Evolutionary conservation across 30 jellyfish, hydroid and myxozoan species (phyloP).

Genomic region (Haliclystus octoradiatus): DNA sequence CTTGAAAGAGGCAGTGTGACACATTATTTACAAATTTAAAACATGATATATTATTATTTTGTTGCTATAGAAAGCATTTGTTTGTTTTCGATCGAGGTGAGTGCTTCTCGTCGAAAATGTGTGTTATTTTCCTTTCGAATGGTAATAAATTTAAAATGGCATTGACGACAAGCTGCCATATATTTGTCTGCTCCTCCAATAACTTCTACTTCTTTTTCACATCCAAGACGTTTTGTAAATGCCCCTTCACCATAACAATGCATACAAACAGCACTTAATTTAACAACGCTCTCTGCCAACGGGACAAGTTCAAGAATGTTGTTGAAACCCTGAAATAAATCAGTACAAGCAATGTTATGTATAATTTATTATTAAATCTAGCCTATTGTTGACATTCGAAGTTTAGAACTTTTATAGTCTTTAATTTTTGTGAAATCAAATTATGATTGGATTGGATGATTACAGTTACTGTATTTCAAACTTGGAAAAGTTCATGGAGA

Average conservation of each 20-base stretch:
- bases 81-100: background rate
- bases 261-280: conserved; percentile 95
- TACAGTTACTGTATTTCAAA: background rate
- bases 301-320: conserved; percentile 93
- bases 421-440: too few species aligned
- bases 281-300: conserved; percentile 88
- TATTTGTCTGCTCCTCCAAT: conserved; percentile 99
- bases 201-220: conserved; percentile 79
- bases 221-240: conserved; percentile 82
- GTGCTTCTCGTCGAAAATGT: background rate
- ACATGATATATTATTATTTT: too few species aligned
- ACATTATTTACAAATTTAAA: background rate
- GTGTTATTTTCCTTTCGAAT: background rate
- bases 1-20: too few species aligned
- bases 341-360: too few species aligned
- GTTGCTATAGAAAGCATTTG: background rate
- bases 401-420: too few species aligned
- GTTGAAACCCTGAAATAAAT: conserved; percentile 79
- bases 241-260: conserved; percentile 93
- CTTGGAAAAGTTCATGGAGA: background rate
- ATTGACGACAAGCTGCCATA: conserved; percentile 94
- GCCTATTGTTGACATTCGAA: too few species aligned
- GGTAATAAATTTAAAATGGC: conserved; percentile 46
- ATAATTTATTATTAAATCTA: too few species aligned
- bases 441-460: background rate